phyloP scores from a whole-genome alignment of 2,797 vertebrate species.

The Hylomyscus alleni region DNA sequence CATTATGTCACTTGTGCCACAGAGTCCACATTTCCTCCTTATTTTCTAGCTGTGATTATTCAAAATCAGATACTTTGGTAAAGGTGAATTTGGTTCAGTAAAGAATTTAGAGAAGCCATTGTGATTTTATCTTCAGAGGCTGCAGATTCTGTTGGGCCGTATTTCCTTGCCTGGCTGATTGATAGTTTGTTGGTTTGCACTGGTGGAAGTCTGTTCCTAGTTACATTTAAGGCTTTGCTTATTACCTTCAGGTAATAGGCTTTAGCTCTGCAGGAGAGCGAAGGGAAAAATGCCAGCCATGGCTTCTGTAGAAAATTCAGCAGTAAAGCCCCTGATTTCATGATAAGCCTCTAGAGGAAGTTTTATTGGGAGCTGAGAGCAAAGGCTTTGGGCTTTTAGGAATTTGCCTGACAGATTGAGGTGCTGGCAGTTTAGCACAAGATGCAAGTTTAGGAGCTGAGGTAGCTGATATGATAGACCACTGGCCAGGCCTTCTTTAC shows the following conservation, averaged over 20 bases:
- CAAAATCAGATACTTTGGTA: neutral
- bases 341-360: conserved; percentile 66
- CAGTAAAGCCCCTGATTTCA: conserved; percentile 74
- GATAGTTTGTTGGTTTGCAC: conserved; percentile 88
- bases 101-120: conserved; percentile 23
- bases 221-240: conserved; percentile 89
- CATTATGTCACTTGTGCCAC: neutral
- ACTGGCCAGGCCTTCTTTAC: neutral
- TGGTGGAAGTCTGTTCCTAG: conserved; percentile 88
- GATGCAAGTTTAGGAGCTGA: neutral
- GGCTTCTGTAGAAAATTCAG: conserved; percentile 82
- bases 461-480: neutral
- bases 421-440: neutral
- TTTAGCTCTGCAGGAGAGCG: conserved; percentile 80
- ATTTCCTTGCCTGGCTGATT: conserved; percentile 77
- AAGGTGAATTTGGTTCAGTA: conserved; percentile 13
- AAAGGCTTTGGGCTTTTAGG: conserved; percentile 53
- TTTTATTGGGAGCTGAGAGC: conserved; percentile 50
- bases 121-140: conserved; percentile 70
- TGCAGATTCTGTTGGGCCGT: conserved; percentile 63
- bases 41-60: neutral
- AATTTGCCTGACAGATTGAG: neutral
- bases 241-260: conserved; percentile 86
- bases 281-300: conserved; percentile 53
- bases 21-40: neutral